These are phyloP conservation scores for Drosophila recens DNA, from an alignment of 2,888 invertebrate genomes.

Conservation along the genomic window DNA sequence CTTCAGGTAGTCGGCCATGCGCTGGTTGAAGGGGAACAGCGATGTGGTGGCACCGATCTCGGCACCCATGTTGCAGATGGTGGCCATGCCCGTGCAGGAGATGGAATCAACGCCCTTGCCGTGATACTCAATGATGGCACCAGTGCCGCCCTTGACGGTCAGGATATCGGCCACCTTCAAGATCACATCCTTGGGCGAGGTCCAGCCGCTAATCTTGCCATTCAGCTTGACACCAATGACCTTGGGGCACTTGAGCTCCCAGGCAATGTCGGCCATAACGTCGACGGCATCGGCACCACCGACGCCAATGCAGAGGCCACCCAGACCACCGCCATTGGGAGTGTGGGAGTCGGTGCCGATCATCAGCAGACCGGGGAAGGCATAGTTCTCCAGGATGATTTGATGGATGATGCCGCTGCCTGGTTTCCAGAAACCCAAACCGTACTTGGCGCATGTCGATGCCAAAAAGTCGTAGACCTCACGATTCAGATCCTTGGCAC, in stretches of 20 bases:
- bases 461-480: conserved; percentile 98
- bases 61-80: conserved; percentile 99
- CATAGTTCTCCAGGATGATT: conserved; percentile 99
- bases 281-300: conserved; percentile 99
- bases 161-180: conserved; percentile 98
- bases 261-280: conserved; percentile 99
- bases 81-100: conserved; percentile 99
- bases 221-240: conserved; percentile 99
- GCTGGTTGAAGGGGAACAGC: conserved; percentile 97
- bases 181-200: conserved; percentile 99
- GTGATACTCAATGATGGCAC: conserved; percentile 99
- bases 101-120: conserved; percentile 99
- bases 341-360: conserved; percentile 99
- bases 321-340: conserved; percentile 99
- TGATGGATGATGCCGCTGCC: conserved; percentile 99
- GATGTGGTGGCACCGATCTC: conserved; percentile 99
- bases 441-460: conserved; percentile 98
- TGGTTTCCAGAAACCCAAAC: conserved; percentile 99
- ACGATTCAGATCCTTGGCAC: conserved; percentile 95
- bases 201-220: conserved; percentile 98
- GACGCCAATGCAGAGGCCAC: conserved; percentile 99
- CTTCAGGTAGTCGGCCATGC: conserved; percentile 96
- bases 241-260: conserved; percentile 99
- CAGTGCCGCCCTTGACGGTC: conserved; percentile 99
- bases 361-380: conserved; percentile 99